These are phyloP conservation scores for Megaleporinus macrocephalus DNA, from an alignment of 2,113 vertebrate species.

Conservation along the genomic window DNA sequence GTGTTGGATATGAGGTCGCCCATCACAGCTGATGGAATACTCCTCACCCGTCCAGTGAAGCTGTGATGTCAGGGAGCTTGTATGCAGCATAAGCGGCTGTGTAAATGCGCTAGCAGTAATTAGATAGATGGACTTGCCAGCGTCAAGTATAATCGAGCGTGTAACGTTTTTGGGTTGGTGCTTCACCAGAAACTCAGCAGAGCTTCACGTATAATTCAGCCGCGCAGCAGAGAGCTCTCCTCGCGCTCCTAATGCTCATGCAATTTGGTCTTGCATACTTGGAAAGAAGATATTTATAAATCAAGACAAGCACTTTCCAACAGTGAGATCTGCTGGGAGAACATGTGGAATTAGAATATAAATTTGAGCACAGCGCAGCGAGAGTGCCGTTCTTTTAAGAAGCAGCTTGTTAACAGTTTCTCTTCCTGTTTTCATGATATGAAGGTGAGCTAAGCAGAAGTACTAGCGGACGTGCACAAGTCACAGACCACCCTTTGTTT, in stretches of 20 bases:
- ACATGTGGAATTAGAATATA: not conserved
- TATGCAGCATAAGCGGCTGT: too few relatives aligned
- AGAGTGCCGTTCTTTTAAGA: not conserved
- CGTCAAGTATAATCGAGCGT: too few relatives aligned
- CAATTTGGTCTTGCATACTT: not conserved
- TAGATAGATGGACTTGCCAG: too few relatives aligned
- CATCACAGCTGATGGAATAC: not conserved
- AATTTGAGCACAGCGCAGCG: not conserved
- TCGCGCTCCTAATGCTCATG: not conserved
- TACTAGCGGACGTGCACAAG: not conserved
- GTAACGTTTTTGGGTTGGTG: not conserved
- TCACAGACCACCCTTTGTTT: too few relatives aligned
- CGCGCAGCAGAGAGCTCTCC: too few relatives aligned
- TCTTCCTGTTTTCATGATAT: not conserved
- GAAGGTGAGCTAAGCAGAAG: not conserved
- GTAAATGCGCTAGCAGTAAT: too few relatives aligned
- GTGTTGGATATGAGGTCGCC: not conserved
- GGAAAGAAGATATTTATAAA: not conserved
- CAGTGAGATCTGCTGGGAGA: not conserved
- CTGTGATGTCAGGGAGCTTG: too few relatives aligned
- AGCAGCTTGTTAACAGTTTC: not conserved
- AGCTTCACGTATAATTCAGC: not conserved
- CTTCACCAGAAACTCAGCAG: not conserved
- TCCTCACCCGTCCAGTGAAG: not conserved
- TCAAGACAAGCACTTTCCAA: not conserved